Percentiles rank a stretch among this genome's conserved stretches.
phyloP scores from a whole-genome alignment of 2,797 vertebrate genomes.

The Tragelaphus oryx region DNA sequence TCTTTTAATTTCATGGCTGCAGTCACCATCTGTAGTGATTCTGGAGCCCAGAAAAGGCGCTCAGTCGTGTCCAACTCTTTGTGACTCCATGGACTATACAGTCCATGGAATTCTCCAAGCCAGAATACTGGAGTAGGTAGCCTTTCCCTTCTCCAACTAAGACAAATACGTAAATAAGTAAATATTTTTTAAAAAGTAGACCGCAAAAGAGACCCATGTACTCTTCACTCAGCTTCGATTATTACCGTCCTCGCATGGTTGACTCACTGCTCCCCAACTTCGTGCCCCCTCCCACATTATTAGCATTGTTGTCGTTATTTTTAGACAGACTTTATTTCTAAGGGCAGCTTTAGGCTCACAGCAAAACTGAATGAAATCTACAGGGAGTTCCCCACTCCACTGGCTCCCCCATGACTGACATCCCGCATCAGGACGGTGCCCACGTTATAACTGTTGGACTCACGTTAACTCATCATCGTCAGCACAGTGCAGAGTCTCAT shows the following conservation, averaged over 20 bases:
- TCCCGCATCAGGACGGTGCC: accelerated
- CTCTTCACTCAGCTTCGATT: accelerated
- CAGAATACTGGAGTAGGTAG: neutral
- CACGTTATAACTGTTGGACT: too few species aligned
- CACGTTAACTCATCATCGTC: accelerated
- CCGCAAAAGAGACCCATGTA: accelerated
- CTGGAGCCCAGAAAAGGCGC: too few species aligned
- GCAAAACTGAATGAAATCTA: neutral
- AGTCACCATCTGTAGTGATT: too few species aligned
- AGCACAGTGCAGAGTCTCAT: neutral
- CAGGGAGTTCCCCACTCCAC: neutral
- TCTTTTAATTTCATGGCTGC: too few species aligned
- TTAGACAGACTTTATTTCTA: neutral
- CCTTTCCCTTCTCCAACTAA: neutral
- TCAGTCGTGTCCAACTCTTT: neutral
- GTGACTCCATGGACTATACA: neutral
- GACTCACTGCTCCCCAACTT: too few species aligned
- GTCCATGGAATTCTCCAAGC: neutral
- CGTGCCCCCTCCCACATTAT: neutral
- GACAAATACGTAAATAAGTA: neutral
- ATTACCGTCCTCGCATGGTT: accelerated
- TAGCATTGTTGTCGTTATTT: neutral
- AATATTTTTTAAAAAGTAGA: neutral
- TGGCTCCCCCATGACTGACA: accelerated
- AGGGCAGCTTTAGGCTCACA: neutral